Conservation (phyloP, 2,888 invertebrate species). For the Lapara coniferarum region DNA sequence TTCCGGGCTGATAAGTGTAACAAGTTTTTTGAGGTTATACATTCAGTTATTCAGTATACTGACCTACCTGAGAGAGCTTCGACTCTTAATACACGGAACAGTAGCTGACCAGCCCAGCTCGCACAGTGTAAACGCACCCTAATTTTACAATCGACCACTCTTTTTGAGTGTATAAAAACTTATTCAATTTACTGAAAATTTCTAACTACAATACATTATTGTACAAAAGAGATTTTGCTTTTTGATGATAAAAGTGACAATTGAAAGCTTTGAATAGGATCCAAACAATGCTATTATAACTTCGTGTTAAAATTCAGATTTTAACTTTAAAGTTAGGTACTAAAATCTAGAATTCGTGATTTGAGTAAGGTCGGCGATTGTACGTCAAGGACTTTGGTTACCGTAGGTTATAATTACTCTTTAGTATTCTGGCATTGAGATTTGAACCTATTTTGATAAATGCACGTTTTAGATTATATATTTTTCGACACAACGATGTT, state of each 20-base stretch:
- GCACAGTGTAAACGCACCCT: too few relatives aligned
- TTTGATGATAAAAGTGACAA: conserved; percentile 25
- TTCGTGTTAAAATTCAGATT: conserved; percentile 29
- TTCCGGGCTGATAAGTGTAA: too few relatives aligned
- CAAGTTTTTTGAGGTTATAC: too few relatives aligned
- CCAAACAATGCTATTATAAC: conserved; percentile 36
- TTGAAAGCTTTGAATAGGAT: conserved; percentile 27
- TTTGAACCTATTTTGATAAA: too few relatives aligned
- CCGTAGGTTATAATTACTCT: conserved; percentile 36
- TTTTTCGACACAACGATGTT: too few relatives aligned
- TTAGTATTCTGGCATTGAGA: not conserved
- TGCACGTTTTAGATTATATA: too few relatives aligned
- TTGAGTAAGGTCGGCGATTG: conserved; percentile 44
- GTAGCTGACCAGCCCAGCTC: not conserved
- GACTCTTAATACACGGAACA: not conserved
- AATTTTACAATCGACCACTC: not conserved
- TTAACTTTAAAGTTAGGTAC: conserved; percentile 28
- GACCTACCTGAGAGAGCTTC: not conserved
- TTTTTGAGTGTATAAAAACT: conserved; percentile 12
- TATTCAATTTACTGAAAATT: conserved; percentile 10
- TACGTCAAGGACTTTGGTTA: conserved; percentile 42
- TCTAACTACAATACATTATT: conserved; percentile 21
- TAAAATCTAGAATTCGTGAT: conserved; percentile 48
- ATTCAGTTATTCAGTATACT: not conserved
- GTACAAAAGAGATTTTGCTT: conserved; percentile 10